phyloP scores from a whole-genome alignment of 2,113 vertebrate species.

The Lagenorhynchus albirostris region DNA sequence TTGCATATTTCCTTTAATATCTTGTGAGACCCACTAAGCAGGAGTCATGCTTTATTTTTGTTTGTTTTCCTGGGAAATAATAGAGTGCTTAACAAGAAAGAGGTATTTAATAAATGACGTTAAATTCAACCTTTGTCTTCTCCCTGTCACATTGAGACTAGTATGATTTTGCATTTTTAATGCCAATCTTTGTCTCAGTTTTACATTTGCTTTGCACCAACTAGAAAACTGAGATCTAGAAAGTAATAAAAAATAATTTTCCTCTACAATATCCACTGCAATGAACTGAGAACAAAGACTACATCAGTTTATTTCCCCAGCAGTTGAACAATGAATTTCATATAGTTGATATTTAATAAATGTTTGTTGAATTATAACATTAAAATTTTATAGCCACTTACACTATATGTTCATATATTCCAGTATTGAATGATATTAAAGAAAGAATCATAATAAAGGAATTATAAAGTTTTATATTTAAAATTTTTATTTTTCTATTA shows the following conservation, averaged over 20 bases:
- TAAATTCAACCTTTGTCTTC: neutral
- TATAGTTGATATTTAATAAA: neutral
- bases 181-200: neutral
- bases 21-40: neutral
- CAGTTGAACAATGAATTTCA: neutral
- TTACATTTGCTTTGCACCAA: neutral
- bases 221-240: neutral
- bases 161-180: neutral
- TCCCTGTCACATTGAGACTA: neutral
- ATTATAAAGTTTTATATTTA: neutral
- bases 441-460: neutral
- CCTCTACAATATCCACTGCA: neutral
- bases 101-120: neutral
- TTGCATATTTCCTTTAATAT: neutral
- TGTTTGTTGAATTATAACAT: neutral
- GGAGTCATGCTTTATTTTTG: neutral
- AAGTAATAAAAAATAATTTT: neutral
- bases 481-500: neutral
- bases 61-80: neutral
- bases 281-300: neutral
- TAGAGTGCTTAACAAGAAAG: neutral
- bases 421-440: neutral
- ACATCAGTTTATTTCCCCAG: neutral
- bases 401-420: neutral
- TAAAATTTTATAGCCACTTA: neutral